phyloP scores from a whole-genome alignment of 2,113 vertebrate genomes.

The Argyrosomus japonicus region DNA sequence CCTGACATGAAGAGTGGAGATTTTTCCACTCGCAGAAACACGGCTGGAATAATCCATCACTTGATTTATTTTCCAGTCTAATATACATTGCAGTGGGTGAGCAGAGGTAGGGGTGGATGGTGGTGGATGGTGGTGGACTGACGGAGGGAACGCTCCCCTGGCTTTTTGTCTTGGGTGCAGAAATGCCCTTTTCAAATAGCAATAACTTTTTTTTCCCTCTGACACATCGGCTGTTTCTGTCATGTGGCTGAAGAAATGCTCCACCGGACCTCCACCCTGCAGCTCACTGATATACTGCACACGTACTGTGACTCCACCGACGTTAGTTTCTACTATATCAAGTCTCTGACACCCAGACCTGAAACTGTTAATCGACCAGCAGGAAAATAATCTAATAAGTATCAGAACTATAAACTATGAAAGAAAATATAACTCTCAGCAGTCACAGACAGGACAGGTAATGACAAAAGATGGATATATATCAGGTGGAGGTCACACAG shows the following conservation, averaged over 20 bases:
- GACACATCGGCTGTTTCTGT: conserved; percentile 8
- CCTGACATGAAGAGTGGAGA: conserved; percentile 41
- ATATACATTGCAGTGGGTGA: conserved; percentile 20
- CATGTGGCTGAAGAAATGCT: conserved; percentile 37
- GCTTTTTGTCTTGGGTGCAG: conserved; percentile 33
- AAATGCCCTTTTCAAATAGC: conserved; percentile 40
- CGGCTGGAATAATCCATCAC: conserved; percentile 63
- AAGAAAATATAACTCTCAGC: no score
- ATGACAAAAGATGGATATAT: no score
- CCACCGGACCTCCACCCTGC: neutral
- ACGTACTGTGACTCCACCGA: neutral
- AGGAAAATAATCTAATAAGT: neutral
- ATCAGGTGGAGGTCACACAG: no score
- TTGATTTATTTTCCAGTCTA: conserved; percentile 65
- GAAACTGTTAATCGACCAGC: neutral
- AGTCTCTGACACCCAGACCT: neutral
- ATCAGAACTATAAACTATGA: no score
- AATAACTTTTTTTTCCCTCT: conserved; percentile 3
- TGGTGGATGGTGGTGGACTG: neutral
- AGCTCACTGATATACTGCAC: neutral
- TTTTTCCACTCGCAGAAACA: conserved; percentile 50
- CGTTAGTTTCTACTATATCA: no score
- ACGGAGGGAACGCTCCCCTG: neutral
- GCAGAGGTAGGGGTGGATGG: no score
- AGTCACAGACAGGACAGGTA: no score